Evolutionary conservation across 2,888 invertebrate genomes (phyloP).

Genomic region (Campoplex capitator): DNA sequence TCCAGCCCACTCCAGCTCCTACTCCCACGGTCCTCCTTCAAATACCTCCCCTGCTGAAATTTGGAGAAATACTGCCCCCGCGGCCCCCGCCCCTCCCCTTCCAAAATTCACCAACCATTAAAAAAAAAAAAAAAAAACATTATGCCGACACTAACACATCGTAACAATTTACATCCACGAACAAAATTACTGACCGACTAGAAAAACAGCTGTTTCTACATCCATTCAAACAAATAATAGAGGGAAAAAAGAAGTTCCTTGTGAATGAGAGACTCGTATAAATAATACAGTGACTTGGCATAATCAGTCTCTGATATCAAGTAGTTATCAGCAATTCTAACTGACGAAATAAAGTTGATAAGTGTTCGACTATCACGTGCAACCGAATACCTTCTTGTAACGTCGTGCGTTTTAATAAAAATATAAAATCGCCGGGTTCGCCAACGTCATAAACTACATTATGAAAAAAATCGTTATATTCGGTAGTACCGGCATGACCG

Average conservation of each 20-base stretch:
- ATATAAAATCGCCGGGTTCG: not conserved
- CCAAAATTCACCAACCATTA: not conserved
- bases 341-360: conserved; percentile 28
- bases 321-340: conserved; percentile 36
- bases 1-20: too few species aligned
- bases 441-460: not conserved
- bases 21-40: too few species aligned
- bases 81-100: too few species aligned
- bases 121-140: not conserved
- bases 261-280: not conserved
- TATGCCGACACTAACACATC: not conserved
- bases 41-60: too few species aligned
- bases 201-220: conserved; percentile 4
- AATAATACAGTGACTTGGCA: conserved; percentile 47
- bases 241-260: not conserved
- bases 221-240: not conserved
- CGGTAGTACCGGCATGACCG: conserved; percentile 94
- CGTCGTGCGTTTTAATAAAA: not conserved
- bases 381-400: not conserved
- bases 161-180: not conserved
- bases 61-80: too few species aligned
- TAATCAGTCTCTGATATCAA: not conserved
- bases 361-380: not conserved
- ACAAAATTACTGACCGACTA: not conserved
- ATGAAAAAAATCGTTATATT: conserved; percentile 94